A percentile compares a stretch with the other conserved stretches of the same genome.
These are phyloP conservation scores for Cercopithecus diana DNA, from an alignment of 2,797 vertebrate species.

Conservation along the genomic window DNA sequence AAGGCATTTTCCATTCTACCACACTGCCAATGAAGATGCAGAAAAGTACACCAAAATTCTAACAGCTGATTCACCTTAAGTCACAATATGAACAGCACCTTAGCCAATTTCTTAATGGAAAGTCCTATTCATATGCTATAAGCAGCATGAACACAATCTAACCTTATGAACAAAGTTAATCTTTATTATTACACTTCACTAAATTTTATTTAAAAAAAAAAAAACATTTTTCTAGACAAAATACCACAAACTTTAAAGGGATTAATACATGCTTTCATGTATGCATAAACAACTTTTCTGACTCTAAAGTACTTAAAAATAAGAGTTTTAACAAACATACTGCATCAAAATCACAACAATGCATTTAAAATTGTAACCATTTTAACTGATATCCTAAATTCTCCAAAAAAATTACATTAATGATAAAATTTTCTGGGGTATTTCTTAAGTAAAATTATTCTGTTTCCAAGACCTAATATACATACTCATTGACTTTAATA, in stretches of 20 bases:
- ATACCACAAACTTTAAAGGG: not conserved
- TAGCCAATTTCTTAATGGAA: conserved; percentile 9
- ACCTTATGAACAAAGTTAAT: not conserved
- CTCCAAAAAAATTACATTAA: conserved; percentile 4
- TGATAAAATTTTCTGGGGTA: not conserved
- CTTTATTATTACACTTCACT: not conserved
- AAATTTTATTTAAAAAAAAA: too few species aligned
- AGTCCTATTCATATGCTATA: not conserved
- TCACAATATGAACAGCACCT: not conserved
- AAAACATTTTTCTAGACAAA: conserved; percentile 19
- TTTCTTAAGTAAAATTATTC: conserved; percentile 23
- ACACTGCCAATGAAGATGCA: not conserved
- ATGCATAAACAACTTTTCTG: conserved; percentile 18
- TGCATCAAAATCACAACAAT: not conserved
- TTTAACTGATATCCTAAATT: conserved; percentile 41
- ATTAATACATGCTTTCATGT: not conserved
- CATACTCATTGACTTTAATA: not conserved
- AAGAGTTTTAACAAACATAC: not conserved
- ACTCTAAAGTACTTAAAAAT: not conserved
- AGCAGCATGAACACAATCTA: not conserved
- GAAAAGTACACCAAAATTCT: conserved; percentile 23
- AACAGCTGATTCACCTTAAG: conserved; percentile 21
- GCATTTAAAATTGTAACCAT: conserved; percentile 28
- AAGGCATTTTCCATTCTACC: not conserved
- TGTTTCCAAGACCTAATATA: not conserved